Evolutionary conservation across 2,113 vertebrate species (phyloP).

Genomic region (Syngnathoides biaculeatus): DNA sequence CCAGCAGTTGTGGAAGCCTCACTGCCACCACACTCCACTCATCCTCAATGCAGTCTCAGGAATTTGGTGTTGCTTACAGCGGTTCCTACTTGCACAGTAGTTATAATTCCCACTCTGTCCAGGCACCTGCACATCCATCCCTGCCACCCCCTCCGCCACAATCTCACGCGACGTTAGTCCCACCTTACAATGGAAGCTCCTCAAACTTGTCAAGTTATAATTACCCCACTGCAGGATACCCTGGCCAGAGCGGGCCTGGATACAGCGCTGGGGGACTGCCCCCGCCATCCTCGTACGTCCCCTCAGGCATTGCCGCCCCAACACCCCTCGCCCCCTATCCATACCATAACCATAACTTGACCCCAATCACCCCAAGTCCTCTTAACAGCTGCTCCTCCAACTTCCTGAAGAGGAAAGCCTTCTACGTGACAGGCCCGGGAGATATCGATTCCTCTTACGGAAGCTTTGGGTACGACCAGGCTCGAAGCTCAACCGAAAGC

Average conservation of each 20-base stretch:
- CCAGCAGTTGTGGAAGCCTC: conserved; percentile 91
- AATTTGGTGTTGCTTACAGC: conserved; percentile 90
- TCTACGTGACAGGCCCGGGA: conserved; percentile 92
- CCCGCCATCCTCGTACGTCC: conserved; percentile 87
- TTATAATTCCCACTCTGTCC: conserved; percentile 85
- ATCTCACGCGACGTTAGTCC: conserved; percentile 81
- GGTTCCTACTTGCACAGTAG: conserved; percentile 91
- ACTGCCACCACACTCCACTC: conserved; percentile 84
- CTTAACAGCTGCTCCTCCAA: conserved; percentile 86
- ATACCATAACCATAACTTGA: conserved; percentile 90
- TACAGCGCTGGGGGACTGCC: conserved; percentile 92
- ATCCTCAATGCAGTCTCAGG: conserved; percentile 83
- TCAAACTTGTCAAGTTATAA: conserved; percentile 91
- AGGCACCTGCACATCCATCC: conserved; percentile 84
- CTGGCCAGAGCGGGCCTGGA: conserved; percentile 86
- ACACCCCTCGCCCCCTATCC: conserved; percentile 92
- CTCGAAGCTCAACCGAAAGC: conserved; percentile 84
- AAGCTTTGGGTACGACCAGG: conserved; percentile 90
- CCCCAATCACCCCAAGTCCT: conserved; percentile 85
- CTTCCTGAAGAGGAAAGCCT: conserved; percentile 93
- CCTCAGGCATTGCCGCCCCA: conserved; percentile 90
- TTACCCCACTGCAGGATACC: conserved; percentile 88
- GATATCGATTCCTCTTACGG: conserved; percentile 92
- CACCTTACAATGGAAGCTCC: conserved; percentile 87
- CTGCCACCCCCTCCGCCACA: conserved; percentile 82